A percentile compares a stretch with the other conserved stretches of the same genome.
These are phyloP conservation scores for Drosophila bipectinata DNA, from an alignment of 1,140 invertebrate species.

Conservation along the genomic window DNA sequence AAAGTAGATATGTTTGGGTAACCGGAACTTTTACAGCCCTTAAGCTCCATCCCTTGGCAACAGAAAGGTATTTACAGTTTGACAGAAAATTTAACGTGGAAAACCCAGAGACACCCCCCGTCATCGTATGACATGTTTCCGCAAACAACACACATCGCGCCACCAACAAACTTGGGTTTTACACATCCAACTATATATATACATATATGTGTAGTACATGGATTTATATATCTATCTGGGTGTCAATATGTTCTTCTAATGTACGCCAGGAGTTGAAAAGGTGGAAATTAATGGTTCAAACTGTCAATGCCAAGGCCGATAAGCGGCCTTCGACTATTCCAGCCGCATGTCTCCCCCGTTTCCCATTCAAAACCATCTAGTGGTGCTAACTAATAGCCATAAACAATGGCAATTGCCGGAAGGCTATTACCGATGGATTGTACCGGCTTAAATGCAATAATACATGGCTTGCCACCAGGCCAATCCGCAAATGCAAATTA, in stretches of 20 bases:
- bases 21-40: slow-evolving; percentile 46
- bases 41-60: slow-evolving; percentile 43
- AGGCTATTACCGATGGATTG: slow-evolving; percentile 4
- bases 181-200: slow-evolving; percentile 40
- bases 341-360: not conserved
- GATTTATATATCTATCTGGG: slow-evolving; percentile 23
- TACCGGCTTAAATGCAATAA: slow-evolving; percentile 16
- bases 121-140: slow-evolving; percentile 41
- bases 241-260: slow-evolving; percentile 21
- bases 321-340: slow-evolving; percentile 6
- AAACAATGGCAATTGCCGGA: not conserved
- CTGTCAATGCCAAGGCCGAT: slow-evolving; percentile 49
- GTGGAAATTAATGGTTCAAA: slow-evolving; percentile 40
- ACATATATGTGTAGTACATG: slow-evolving; percentile 8
- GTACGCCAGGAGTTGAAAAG: slow-evolving; percentile 2
- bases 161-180: slow-evolving; percentile 22
- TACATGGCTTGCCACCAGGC: slow-evolving; percentile 12
- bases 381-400: slow-evolving; percentile 23
- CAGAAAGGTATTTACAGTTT: slow-evolving; percentile 59
- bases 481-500: slow-evolving; percentile 26
- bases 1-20: not conserved
- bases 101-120: slow-evolving; percentile 34
- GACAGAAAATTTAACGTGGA: slow-evolving; percentile 53
- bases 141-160: slow-evolving; percentile 43
- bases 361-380: not conserved